These are phyloP conservation scores for Acronicta alni DNA, from an alignment of 2,888 invertebrate species.

Conservation along the genomic window DNA sequence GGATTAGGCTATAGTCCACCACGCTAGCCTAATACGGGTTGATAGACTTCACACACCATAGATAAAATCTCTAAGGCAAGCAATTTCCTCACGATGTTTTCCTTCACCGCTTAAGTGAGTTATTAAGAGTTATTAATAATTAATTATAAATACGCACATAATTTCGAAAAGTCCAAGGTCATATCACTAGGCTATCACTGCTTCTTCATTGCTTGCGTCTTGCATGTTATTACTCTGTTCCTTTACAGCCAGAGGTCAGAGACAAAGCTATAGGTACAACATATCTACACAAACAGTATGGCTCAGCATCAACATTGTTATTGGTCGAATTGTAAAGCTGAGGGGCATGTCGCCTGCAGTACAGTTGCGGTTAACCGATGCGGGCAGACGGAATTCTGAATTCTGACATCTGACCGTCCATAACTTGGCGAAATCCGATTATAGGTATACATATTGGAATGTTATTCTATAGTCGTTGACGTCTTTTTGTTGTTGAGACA, in stretches of 20 bases:
- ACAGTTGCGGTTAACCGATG: conserved; percentile 80
- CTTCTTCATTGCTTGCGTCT: no score
- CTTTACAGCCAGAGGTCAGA: conserved; percentile 8
- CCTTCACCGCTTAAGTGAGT: no score
- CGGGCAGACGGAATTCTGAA: conserved; percentile 73
- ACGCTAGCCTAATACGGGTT: no score
- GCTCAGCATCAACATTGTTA: conserved; percentile 65
- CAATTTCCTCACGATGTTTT: no score
- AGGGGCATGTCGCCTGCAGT: conserved; percentile 71
- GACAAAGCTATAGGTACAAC: conserved; percentile 9
- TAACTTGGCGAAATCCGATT: conserved; percentile 51
- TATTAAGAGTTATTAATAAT: no score
- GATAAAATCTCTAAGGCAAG: no score
- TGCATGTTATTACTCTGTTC: conserved; percentile 12
- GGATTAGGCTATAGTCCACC: no score
- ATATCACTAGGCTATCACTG: no score
- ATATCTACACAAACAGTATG: conserved; percentile 26
- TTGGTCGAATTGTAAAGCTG: conserved; percentile 66
- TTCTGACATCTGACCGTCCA: conserved; percentile 59
- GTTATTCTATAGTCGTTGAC: conserved; percentile 26
- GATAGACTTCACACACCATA: no score
- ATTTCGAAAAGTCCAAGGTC: no score
- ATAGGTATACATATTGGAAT: conserved; percentile 14
- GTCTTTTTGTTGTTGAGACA: conserved; percentile 2
- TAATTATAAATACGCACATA: no score